Base-by-base conservation (phyloP, 1,140 invertebrate species). In the Cherax quadricarinatus region DNA sequence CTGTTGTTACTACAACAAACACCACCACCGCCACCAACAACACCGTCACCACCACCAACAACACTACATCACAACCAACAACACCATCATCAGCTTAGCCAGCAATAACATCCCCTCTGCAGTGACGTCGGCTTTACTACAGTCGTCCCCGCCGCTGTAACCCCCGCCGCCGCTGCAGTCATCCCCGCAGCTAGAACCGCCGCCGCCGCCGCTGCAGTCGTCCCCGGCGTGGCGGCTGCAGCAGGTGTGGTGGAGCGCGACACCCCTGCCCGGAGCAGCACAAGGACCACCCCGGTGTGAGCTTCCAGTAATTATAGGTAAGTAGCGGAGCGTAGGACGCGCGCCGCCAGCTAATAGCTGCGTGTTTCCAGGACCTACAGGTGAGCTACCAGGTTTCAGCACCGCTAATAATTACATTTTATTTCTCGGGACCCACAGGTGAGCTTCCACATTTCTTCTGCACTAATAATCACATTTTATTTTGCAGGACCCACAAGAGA, bases 261-360 rank as follows among this genome's bases (percentile, higher is more conserved):
- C 83, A 85, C 83, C 83, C 83, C 83, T 60, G 60, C 83, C 83
- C 83, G 83, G 30, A 85, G 83, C 60, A 85, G 60, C 30, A 41
- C 70, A 48, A 70, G 48, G 83, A 85, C 83, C 83, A 85, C 83
- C 83, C 83, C 30, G 30, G 60, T 66, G 62, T 21, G 83, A 85
- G 60, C 60, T 85, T 85, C 83, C 83, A 85, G 83, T 85, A 85
- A 85, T 85, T 85, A 85, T 60, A 30, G 83, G 83, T 85, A 85
- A 85, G 83, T 85, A 70, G 30, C n/a, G 83, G 83, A 85, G 83
- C 62, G 83, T 18, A 85, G 83, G 60, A 85, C 83, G 83, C 83
- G 83, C 83, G 83, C 83, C 62, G 83, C 60, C 62, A 85, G 83
- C n/a, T 85, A 85, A 85, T 85, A 66, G 70, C 62, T 85, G 60